Evolutionary conservation across 2,113 vertebrate species (phyloP).

Genomic region (Cololabis saira): DNA sequence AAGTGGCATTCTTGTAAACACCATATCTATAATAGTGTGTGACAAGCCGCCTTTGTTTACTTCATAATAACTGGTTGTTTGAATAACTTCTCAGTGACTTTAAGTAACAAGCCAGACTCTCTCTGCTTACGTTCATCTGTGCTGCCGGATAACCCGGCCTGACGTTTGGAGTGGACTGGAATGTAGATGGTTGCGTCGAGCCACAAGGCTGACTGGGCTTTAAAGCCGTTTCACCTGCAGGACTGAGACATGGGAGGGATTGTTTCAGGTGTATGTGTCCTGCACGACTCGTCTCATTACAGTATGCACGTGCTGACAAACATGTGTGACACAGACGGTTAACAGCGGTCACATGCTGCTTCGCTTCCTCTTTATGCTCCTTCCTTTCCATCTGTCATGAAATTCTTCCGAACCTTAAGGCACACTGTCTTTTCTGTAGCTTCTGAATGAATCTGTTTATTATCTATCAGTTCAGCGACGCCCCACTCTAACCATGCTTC

Average conservation of each 20-base stretch:
- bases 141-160: constrained; percentile 67
- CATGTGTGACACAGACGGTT: constrained; percentile 23
- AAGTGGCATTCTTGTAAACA: constrained; percentile 78
- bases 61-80: constrained; percentile 79
- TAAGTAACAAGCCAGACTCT: constrained; percentile 72
- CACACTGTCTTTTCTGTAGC: constrained; percentile 74
- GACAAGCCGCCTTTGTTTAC: constrained; percentile 79
- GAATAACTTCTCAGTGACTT: constrained; percentile 79
- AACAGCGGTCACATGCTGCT: constrained; percentile 3
- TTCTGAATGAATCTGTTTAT: constrained; percentile 95
- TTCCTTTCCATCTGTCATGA: constrained; percentile 55
- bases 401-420: constrained; percentile 71
- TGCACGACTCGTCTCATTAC: constrained; percentile 41
- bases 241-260: constrained; percentile 24
- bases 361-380: constrained; percentile 29
- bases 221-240: constrained; percentile 49
- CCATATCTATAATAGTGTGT: constrained; percentile 72
- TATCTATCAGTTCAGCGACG: constrained; percentile 94
- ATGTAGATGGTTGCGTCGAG: constrained; percentile 55
- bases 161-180: constrained; percentile 69
- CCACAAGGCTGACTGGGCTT: constrained; percentile 33
- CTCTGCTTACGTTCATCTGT: constrained; percentile 77
- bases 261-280: constrained; percentile 2
- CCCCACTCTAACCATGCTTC: constrained; percentile 89
- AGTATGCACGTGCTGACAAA: constrained; percentile 43